Evolutionary conservation across 2,797 vertebrate species (phyloP), one percentile per base, ranked within the genome.

Genomic region (Typhlichthys subterraneus): DNA sequence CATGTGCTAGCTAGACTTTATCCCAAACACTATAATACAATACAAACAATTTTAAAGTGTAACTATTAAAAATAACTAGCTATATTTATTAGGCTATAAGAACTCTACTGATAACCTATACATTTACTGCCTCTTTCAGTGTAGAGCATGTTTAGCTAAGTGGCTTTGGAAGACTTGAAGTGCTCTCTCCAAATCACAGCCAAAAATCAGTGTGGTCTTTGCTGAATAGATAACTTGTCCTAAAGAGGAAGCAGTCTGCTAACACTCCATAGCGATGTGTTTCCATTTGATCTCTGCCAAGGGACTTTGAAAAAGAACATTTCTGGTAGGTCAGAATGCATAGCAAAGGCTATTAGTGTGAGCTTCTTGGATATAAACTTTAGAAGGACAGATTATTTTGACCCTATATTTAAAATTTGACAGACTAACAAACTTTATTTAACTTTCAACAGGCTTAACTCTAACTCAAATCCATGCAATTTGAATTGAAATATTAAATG

Each of bases 241-340:
- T 57, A 57, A 75, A 75, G 59, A 76, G 80, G 73, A 78, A 75
- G 75, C 67, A 59, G 72, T 80, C 80, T 12, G 63, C 48, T 80
- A 72, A 59, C 71, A 82, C 65, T 79, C 81, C 78, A 77, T 72
- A 72, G 55, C 42, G 71, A 86, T 77, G 50, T 58, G 67, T 76
- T 85, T 77, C 75, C 80, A 72, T 86, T 84, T 82, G 78, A 88
- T 79, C 76, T 80, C 69, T 88, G 85, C 88, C 83, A 88, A 86
- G 75, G 83, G 47, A 50, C 65, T 83, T 76, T 67, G 63, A 71
- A 81, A 82, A 77, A 69, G 57, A 57, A 60, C 67, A 62, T 77
- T 77, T 76, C 61, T 81, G 72, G 67, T 13, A 38, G 70, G 51
- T 76, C 65, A 65, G 66, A 55, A 67, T 64, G 62, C 68, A 66